Evolutionary conservation across 1,140 invertebrate species (phyloP).

Genomic region (Trichonephila inaurata): DNA sequence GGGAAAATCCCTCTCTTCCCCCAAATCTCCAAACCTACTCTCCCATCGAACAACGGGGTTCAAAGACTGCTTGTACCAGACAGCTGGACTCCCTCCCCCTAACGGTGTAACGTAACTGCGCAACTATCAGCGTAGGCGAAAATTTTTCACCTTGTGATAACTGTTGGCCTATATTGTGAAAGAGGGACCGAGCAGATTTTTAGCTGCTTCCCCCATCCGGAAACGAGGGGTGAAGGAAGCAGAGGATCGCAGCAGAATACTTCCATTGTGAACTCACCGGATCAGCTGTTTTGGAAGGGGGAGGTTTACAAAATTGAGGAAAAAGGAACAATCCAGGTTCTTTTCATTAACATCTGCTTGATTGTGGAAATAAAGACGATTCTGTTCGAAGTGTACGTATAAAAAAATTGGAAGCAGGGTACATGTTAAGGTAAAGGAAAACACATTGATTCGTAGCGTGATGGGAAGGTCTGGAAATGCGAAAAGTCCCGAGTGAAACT

Average conservation of each 20-base stretch:
- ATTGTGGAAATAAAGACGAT: slow-evolving; percentile 36
- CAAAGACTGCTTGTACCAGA: neutral
- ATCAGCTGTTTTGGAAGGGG: slow-evolving; percentile 45
- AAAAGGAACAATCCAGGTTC: slow-evolving; percentile 26
- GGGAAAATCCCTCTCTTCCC: neutral
- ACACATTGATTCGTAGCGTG: neutral
- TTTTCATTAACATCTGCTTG: slow-evolving; percentile 68
- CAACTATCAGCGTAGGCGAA: slow-evolving; percentile 46
- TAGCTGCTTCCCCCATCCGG: neutral
- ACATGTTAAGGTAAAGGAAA: neutral
- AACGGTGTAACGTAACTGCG: slow-evolving; percentile 36
- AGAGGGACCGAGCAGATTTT: slow-evolving; percentile 3
- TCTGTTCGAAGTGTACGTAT: neutral
- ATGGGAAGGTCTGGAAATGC: neutral
- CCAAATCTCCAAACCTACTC: neutral
- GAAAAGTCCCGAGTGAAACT: too few species aligned
- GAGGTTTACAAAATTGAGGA: neutral
- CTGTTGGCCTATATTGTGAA: slow-evolving; percentile 58
- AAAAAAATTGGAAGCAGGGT: neutral
- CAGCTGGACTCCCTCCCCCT: neutral
- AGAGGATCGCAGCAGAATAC: neutral
- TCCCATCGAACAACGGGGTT: neutral
- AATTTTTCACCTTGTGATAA: slow-evolving; percentile 62
- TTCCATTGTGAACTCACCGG: slow-evolving; percentile 23
- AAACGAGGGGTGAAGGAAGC: slow-evolving; percentile 18